Conservation (phyloP, 1,140 invertebrate species). For the Drosophila micromelanica region DNA sequence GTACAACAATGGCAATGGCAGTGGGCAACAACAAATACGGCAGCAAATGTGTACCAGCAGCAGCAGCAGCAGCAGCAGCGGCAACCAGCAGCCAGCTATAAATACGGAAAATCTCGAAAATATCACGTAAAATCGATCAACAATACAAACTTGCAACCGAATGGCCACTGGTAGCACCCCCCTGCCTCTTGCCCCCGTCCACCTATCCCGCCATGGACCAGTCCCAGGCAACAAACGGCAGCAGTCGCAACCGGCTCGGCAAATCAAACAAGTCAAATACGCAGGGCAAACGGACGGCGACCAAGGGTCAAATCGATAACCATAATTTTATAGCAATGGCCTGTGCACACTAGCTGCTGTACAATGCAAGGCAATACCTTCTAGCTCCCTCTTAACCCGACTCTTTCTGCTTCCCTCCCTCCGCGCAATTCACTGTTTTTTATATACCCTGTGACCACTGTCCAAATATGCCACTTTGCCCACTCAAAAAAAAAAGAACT, state of each 20-base stretch:
- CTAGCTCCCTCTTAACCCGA: neutral
- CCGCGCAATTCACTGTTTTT: neutral
- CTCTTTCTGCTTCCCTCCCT: neutral
- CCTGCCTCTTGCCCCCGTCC: too few relatives aligned
- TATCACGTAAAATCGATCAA: conserved; percentile 85
- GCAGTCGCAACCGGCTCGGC: conserved; percentile 18
- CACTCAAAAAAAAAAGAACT: too few relatives aligned
- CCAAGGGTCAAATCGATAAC: conserved; percentile 80
- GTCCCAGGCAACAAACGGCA: too few relatives aligned
- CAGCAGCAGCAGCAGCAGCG: conserved; percentile 48
- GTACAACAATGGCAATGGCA: conserved; percentile 33
- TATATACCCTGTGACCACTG: neutral
- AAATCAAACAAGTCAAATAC: conserved; percentile 76
- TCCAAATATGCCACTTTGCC: too few relatives aligned
- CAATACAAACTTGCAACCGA: conserved; percentile 84
- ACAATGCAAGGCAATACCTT: neutral
- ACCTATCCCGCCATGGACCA: neutral
- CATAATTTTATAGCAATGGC: conserved; percentile 67
- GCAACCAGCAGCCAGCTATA: conserved; percentile 66
- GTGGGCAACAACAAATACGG: conserved; percentile 59
- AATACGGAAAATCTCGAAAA: conserved; percentile 84
- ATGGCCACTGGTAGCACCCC: conserved; percentile 54
- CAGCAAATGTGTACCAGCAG: conserved; percentile 60
- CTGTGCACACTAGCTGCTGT: conserved; percentile 32
- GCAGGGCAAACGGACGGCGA: conserved; percentile 14